A percentile compares a stretch with the other conserved stretches of the same genome.
phyloP scores from a whole-genome alignment of 1,140 invertebrate genomes.

The Metaphire vulgaris region DNA sequence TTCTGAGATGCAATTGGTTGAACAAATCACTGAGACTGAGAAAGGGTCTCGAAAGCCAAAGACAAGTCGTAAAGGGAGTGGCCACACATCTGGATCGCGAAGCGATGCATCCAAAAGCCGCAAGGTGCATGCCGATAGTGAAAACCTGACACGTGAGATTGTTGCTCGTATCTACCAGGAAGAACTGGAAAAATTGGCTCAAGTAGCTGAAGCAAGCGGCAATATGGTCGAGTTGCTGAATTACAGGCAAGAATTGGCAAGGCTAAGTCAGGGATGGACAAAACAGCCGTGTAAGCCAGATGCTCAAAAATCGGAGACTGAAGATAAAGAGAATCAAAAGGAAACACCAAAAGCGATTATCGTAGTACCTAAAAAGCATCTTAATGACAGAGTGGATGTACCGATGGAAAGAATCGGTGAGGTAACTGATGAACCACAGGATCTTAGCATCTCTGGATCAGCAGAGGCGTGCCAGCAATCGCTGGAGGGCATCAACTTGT shows the following conservation, averaged over 20 bases:
- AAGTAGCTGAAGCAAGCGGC: constrained; percentile 62
- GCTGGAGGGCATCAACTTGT: constrained; percentile 54
- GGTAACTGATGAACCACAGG: constrained; percentile 65
- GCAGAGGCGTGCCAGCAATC: neutral
- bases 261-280: constrained; percentile 54
- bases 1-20: no score
- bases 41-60: no score
- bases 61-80: neutral
- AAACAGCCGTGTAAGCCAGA: constrained; percentile 23
- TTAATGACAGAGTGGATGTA: no score
- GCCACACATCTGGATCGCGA: neutral
- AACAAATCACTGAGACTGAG: no score
- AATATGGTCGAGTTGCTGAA: constrained; percentile 66
- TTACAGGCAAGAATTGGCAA: constrained; percentile 83
- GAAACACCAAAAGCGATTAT: no score
- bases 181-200: constrained; percentile 79
- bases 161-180: constrained; percentile 94
- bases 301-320: constrained; percentile 32
- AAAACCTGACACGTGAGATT: constrained; percentile 94
- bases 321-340: constrained; percentile 35
- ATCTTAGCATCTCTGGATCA: constrained; percentile 60
- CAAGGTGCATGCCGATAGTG: constrained; percentile 59
- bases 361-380: neutral
- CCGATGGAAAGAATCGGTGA: no score
- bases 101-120: constrained; percentile 62